These are phyloP conservation scores for Rhinogobio ventralis DNA, from an alignment of 2,797 vertebrate genomes.

Conservation along the genomic window DNA sequence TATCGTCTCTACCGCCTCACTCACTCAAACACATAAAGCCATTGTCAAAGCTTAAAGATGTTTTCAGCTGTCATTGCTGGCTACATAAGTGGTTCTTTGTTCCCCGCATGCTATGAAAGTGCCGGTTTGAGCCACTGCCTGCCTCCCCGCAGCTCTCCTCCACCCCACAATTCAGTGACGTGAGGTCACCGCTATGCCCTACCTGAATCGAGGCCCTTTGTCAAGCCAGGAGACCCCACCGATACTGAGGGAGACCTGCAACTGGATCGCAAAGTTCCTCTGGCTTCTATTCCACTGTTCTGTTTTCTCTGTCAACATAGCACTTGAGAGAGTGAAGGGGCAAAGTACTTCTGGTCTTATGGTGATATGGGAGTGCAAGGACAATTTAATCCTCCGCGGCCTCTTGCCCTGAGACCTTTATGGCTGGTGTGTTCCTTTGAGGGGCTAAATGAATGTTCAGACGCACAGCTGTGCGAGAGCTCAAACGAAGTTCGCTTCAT, in stretches of 20 bases:
- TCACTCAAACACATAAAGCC: slow-evolving; percentile 46
- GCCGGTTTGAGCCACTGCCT: slow-evolving; percentile 56
- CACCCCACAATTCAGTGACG: slow-evolving; percentile 37
- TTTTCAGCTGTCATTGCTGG: slow-evolving; percentile 80
- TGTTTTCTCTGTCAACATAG: slow-evolving; percentile 80
- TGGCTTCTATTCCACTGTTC: slow-evolving; percentile 64
- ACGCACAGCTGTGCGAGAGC: slow-evolving; percentile 35
- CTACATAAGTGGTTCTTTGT: slow-evolving; percentile 79
- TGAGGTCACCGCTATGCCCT: slow-evolving; percentile 53
- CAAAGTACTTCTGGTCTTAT: slow-evolving; percentile 73
- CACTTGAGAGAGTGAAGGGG: slow-evolving; percentile 77
- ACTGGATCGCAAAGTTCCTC: slow-evolving; percentile 71
- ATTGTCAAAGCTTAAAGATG: slow-evolving; percentile 69
- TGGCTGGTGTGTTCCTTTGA: slow-evolving; percentile 33
- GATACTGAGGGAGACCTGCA: slow-evolving; percentile 65
- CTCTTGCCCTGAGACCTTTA: slow-evolving; percentile 43
- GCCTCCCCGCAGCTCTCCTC: slow-evolving; percentile 45
- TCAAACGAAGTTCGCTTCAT: background rate
- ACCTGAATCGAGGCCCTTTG: slow-evolving; percentile 62
- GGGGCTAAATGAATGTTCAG: slow-evolving; percentile 35
- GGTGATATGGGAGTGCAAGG: slow-evolving; percentile 72
- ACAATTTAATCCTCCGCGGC: slow-evolving; percentile 56
- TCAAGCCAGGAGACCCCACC: slow-evolving; percentile 45
- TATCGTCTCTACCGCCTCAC: background rate
- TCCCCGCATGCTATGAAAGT: slow-evolving; percentile 65